Evolutionary conservation across 2,888 invertebrate genomes (phyloP).

Genomic region (Sinelater perroti): DNA sequence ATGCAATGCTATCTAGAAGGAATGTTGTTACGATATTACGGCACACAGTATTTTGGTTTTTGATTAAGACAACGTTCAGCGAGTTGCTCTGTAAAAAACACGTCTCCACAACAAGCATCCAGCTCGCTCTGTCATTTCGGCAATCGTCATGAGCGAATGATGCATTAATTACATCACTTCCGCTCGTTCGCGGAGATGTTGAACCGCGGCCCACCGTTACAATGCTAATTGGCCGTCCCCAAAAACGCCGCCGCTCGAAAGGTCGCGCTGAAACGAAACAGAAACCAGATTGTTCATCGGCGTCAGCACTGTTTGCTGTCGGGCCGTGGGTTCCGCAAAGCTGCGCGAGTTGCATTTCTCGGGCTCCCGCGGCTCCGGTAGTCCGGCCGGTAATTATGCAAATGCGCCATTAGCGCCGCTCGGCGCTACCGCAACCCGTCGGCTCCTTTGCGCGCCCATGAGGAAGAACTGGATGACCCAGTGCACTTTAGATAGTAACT

Average conservation of each 20-base stretch:
- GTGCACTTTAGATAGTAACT: constrained; percentile 29
- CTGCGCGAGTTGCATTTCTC: background rate
- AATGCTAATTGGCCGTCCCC: constrained; percentile 21
- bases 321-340: constrained; percentile 1
- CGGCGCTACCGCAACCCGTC: background rate
- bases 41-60: too few relatives aligned
- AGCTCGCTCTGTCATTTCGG: too few relatives aligned
- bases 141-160: background rate
- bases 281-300: constrained; percentile 16
- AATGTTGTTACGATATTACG: too few relatives aligned
- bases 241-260: constrained; percentile 10
- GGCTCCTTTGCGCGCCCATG: constrained; percentile 8
- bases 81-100: too few relatives aligned
- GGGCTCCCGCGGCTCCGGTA: background rate
- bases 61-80: too few relatives aligned
- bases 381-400: too few relatives aligned
- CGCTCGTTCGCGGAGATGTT: constrained; percentile 12
- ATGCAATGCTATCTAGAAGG: too few relatives aligned
- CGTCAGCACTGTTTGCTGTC: constrained; percentile 15
- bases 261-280: constrained; percentile 20
- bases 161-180: constrained; percentile 27
- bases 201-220: constrained; percentile 26
- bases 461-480: constrained; percentile 31
- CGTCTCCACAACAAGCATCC: too few relatives aligned
- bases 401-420: constrained; percentile 2